A percentile compares a stretch with the other conserved stretches of the same genome.
Conservation (phyloP, 2,797 vertebrate species). For the Manis javanica region DNA sequence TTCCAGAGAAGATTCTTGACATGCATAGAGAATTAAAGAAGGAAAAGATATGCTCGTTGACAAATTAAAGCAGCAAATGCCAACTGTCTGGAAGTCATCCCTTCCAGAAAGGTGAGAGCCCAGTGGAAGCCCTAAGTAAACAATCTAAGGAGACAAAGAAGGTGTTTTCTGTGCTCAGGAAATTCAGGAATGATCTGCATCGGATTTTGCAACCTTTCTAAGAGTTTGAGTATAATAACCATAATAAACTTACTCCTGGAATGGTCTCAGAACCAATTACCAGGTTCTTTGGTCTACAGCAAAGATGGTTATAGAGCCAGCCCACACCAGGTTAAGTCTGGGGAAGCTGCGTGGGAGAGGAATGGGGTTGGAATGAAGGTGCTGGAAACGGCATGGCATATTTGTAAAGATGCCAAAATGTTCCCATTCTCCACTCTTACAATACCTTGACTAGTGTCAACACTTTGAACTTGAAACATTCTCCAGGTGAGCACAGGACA, state of each 20-base stretch:
- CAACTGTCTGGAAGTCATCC: conserved; percentile 39
- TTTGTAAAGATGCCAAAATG: not conserved
- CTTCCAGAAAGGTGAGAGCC: conserved; percentile 49
- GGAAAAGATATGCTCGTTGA: not conserved
- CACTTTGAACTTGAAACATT: not conserved
- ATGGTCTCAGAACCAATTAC: not conserved
- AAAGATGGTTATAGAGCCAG: not conserved
- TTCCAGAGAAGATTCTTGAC: conserved; percentile 43
- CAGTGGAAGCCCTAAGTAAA: conserved; percentile 59
- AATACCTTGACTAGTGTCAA: not conserved
- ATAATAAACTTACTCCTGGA: not conserved
- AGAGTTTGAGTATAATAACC: conserved; percentile 36
- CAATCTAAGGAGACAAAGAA: conserved; percentile 46
- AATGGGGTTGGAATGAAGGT: not conserved
- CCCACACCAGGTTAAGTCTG: not conserved
- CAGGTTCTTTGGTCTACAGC: conserved; percentile 15
- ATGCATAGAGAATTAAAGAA: conserved; percentile 38
- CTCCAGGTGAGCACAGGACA: conserved; percentile 39
- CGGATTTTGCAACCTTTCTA: conserved; percentile 60
- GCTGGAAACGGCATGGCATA: not conserved
- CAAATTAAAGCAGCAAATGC: conserved; percentile 58
- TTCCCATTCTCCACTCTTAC: not conserved
- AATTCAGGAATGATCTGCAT: conserved; percentile 64
- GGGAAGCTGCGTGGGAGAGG: not conserved
- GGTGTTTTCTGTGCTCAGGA: conserved; percentile 58